Conservation (phyloP, 2,113 vertebrate genomes). For the Manacus vitellinus region DNA sequence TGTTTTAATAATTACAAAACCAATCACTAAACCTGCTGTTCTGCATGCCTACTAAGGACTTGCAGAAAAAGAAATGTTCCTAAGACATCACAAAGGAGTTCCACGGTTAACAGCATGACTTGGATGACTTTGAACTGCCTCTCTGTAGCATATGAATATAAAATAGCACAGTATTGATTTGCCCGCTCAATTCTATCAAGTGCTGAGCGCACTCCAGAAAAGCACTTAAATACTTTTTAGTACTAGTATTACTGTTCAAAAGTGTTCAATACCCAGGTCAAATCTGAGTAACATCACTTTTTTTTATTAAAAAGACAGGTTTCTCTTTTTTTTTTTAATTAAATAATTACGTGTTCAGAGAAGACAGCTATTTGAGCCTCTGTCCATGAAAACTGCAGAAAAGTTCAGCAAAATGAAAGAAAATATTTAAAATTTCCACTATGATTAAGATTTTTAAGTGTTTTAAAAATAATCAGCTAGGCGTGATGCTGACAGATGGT, state of each 20-base stretch:
- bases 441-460: neutral
- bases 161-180: conserved; percentile 14
- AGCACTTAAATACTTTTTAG: neutral
- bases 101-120: neutral
- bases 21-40: neutral
- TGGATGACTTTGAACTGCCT: conserved; percentile 17
- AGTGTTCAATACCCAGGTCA: neutral
- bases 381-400: neutral
- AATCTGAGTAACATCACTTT: neutral
- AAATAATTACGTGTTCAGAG: neutral
- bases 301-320: neutral
- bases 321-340: neutral
- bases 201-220: conserved; percentile 31
- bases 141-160: neutral
- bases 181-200: neutral
- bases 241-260: neutral
- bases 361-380: neutral
- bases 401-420: neutral
- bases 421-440: neutral
- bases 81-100: neutral
- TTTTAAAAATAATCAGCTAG: neutral
- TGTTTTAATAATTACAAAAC: neutral
- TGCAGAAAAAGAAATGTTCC: neutral
- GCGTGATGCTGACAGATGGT: neutral
- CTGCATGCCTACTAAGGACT: neutral